Evolutionary conservation across 2,888 invertebrate genomes (phyloP), one percentile per base, ranked within the genome.

Genomic region (Stegana nigrithorax): DNA sequence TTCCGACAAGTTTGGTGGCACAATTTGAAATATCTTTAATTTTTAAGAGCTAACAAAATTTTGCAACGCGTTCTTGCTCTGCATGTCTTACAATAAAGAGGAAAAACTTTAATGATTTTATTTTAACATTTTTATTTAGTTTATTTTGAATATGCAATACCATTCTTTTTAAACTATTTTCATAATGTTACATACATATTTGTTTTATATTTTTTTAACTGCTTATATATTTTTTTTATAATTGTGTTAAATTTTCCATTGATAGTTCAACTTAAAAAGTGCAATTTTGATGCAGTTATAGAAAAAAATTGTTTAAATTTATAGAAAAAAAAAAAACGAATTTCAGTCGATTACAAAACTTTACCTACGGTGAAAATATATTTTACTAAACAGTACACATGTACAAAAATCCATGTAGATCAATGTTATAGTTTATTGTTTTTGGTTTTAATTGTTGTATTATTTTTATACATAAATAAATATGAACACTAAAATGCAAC

Each of bases 161-260:
- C 36, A n/a, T 55, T 10, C 19, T 55, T 19, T 36, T 21, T 47
- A n/a, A 39, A 39, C 17, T n/a, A 14, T 39, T 39, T 8, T 39
- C 7, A n/a, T 39, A 70, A 72, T 60, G 44, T 65, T 66, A 68
- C 73, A 67, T 75, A 71, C 78, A 76, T 45, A 71, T 75, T 78
- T 72, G 42, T 51, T 62, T 10, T n/a, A 23, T 50, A 26, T 10
- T 25, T 50, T 25, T 50, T 50, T 50, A 12, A 26, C 14, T 26
- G 14, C 25, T 26, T 44, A 17, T 44, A 44, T 21, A 32, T 29
- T 32, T 14, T 17, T 32, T 27, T 14, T n/a, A n/a, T n/a, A n/a
- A n/a, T n/a, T n/a, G n/a, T n/a, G n/a, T n/a, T n/a, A n/a, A n/a
- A n/a, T n/a, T n/a, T n/a, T n/a, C n/a, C n/a, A n/a, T n/a, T n/a